phyloP scores from a whole-genome alignment of 2,797 vertebrate genomes.

The Cirrhinus mrigala region DNA sequence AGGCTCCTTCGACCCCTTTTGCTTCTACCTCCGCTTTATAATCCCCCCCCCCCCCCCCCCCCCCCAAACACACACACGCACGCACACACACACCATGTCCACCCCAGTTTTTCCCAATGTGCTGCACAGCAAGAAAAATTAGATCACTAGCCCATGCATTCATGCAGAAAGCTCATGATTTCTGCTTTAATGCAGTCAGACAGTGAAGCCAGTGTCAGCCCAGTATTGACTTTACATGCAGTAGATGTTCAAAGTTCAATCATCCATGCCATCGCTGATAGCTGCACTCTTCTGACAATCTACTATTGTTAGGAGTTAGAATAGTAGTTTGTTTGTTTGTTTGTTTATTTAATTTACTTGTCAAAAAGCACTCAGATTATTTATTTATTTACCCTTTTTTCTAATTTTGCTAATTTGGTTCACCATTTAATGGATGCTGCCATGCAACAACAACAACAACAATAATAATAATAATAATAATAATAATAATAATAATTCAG shows the following conservation, averaged over 20 bases:
- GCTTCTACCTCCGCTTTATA: conserved; percentile 56
- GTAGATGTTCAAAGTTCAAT: conserved; percentile 31
- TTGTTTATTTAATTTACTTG: neutral
- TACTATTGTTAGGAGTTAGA: conserved; percentile 3
- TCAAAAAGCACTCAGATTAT: neutral
- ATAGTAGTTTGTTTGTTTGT: neutral
- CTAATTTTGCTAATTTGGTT: neutral
- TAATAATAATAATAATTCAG: too few relatives aligned
- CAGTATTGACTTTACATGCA: conserved; percentile 50
- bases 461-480: too few relatives aligned
- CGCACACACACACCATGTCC: neutral
- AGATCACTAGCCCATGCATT: conserved; percentile 71
- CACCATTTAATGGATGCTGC: neutral
- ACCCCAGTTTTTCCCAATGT: conserved; percentile 56
- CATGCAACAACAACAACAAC: neutral
- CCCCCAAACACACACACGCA: conserved; percentile 16
- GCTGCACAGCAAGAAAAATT: conserved; percentile 69
- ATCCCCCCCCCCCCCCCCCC: neutral
- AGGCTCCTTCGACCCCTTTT: conserved; percentile 63
- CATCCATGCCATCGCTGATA: conserved; percentile 37
- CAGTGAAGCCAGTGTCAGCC: conserved; percentile 73
- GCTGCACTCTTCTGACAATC: neutral
- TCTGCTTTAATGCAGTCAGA: conserved; percentile 74
- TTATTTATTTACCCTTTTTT: neutral
- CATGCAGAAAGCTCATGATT: conserved; percentile 70